phyloP scores from a whole-genome alignment of 2,888 invertebrate species.

The Patella ulyssiponensis region DNA sequence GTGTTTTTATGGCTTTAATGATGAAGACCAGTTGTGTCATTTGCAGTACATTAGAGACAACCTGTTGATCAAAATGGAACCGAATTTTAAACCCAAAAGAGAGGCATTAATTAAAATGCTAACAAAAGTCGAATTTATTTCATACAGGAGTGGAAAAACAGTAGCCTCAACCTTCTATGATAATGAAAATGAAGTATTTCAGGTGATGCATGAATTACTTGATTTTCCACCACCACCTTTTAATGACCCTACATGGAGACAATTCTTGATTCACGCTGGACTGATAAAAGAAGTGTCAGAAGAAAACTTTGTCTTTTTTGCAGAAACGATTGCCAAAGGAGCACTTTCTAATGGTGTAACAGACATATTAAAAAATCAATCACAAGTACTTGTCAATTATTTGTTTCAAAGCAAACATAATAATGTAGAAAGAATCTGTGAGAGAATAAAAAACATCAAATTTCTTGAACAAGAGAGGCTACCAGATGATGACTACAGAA shows the following conservation, averaged over 20 bases:
- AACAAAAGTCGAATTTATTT: slow-evolving; percentile 36
- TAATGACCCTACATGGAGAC: slow-evolving; percentile 14
- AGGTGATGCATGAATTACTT: slow-evolving; percentile 42
- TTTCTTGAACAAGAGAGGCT: slow-evolving; percentile 25
- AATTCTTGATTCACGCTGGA: slow-evolving; percentile 34
- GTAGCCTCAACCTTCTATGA: slow-evolving; percentile 49
- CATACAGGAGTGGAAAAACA: slow-evolving; percentile 36
- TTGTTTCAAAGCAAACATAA: neutral
- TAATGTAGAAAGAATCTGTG: slow-evolving; percentile 18
- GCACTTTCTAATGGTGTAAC: slow-evolving; percentile 21
- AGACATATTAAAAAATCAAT: slow-evolving; percentile 14
- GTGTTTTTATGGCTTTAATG: slow-evolving; percentile 18
- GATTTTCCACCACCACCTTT: slow-evolving; percentile 43
- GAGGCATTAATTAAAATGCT: slow-evolving; percentile 34
- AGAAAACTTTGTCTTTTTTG: slow-evolving; percentile 36
- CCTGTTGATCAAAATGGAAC: neutral
- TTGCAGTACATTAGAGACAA: slow-evolving; percentile 25
- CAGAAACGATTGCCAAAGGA: slow-evolving; percentile 25
- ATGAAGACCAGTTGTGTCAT: slow-evolving; percentile 19
- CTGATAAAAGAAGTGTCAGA: slow-evolving; percentile 32
- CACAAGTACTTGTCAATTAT: neutral
- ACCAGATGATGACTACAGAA: neutral
- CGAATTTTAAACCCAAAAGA: slow-evolving; percentile 25
- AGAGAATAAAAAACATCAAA: slow-evolving; percentile 20
- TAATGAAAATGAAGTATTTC: slow-evolving; percentile 43